These are phyloP conservation scores for Microtus montanus DNA, from an alignment of 2,113 vertebrate species.

Conservation along the genomic window DNA sequence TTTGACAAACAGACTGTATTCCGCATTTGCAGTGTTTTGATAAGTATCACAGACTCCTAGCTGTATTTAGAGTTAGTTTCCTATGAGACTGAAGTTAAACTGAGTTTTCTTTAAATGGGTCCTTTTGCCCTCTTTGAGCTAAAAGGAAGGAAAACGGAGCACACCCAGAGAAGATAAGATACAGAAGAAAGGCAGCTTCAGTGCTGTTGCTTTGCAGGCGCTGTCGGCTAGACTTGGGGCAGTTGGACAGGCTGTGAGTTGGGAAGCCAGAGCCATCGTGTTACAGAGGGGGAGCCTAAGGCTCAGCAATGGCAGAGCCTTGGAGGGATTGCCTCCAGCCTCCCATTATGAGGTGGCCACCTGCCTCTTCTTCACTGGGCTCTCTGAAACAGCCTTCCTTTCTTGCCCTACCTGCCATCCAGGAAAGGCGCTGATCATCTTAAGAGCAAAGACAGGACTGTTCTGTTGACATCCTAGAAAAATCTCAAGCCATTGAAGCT, in stretches of 20 bases:
- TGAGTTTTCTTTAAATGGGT: neutral
- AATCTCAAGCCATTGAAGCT: neutral
- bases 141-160: neutral
- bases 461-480: neutral
- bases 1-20: neutral
- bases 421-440: neutral
- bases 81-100: neutral
- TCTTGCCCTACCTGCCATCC: neutral
- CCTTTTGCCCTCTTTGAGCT: neutral
- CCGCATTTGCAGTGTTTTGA: neutral
- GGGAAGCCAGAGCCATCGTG: neutral
- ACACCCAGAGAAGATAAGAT: neutral
- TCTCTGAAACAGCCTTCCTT: neutral
- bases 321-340: neutral
- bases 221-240: neutral
- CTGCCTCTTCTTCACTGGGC: neutral
- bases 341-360: accelerated
- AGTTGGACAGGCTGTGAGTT: neutral
- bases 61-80: neutral
- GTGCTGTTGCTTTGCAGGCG: neutral
- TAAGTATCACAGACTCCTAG: neutral
- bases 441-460: neutral
- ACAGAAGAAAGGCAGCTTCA: neutral
- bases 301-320: neutral
- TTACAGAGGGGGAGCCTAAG: neutral